phyloP scores from a whole-genome alignment of 2,797 vertebrate genomes.

The Alcedo quadribrachys region DNA sequence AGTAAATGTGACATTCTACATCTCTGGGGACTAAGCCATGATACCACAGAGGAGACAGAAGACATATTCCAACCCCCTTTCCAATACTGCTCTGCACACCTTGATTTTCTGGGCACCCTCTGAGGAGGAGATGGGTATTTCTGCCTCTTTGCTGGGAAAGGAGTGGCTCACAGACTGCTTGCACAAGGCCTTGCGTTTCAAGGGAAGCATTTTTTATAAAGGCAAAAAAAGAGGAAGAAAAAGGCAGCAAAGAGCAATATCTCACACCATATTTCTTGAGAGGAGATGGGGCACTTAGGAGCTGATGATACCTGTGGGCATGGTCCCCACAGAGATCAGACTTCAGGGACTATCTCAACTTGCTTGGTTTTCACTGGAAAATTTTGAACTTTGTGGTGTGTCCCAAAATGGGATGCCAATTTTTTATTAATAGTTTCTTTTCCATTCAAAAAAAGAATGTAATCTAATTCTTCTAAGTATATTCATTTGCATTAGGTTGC shows the following conservation, averaged over 20 bases:
- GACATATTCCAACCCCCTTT: not conserved
- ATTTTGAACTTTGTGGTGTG: not conserved
- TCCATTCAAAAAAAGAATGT: not conserved
- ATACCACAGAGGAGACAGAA: not conserved
- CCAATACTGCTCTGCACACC: not conserved
- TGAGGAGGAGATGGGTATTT: not conserved
- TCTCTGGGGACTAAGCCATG: not conserved
- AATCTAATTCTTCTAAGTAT: not conserved
- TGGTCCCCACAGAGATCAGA: not conserved
- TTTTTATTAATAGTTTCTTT: not conserved
- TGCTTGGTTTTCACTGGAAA: not conserved
- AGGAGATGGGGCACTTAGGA: not conserved
- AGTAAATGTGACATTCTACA: not conserved
- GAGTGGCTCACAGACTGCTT: not conserved
- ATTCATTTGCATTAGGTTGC: not conserved
- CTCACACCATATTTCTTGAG: not conserved
- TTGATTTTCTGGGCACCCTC: not conserved
- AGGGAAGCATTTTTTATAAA: not conserved
- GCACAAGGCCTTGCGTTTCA: not conserved
- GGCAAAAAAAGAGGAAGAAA: not conserved
- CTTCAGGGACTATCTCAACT: not conserved
- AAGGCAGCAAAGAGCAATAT: not conserved
- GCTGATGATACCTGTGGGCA: not conserved
- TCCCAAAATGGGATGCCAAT: too few relatives aligned
- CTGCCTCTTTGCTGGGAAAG: not conserved